Evolutionary conservation across 2,888 invertebrate genomes (phyloP).

Genomic region (Cenopis cana): DNA sequence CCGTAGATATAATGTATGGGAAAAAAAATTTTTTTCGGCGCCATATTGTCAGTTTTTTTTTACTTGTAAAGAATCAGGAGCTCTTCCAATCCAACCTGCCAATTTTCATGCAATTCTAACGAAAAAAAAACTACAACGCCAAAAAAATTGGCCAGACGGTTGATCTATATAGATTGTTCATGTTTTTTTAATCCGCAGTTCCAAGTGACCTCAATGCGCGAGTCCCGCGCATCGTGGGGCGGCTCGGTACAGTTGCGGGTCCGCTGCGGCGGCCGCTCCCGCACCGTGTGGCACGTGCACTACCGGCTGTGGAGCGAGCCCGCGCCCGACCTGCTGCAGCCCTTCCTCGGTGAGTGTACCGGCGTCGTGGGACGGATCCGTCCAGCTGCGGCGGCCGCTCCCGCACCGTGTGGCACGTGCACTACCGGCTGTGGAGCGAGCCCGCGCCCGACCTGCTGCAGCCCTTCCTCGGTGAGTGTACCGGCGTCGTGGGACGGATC

Average conservation of each 20-base stretch:
- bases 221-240: conserved; percentile 70
- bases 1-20: no score
- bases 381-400: conserved; percentile 54
- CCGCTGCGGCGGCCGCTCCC: conserved; percentile 57
- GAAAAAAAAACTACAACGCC: no score
- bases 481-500: conserved; percentile 75
- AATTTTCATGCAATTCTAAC: no score
- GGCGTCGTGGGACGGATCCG: conserved; percentile 73
- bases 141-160: no score
- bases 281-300: conserved; percentile 92
- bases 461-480: conserved; percentile 79
- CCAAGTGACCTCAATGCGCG: conserved; percentile 59
- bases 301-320: conserved; percentile 90
- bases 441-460: conserved; percentile 87
- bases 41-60: no score
- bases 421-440: conserved; percentile 90
- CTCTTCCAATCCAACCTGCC: no score
- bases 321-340: conserved; percentile 87
- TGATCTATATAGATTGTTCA: no score
- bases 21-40: no score
- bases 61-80: no score
- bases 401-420: conserved; percentile 92
- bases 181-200: conserved; percentile 53
- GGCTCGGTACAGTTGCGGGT: conserved; percentile 67
- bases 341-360: conserved; percentile 77